Conservation (phyloP, 2,797 vertebrate species). For the Tarsius wallacei region DNA sequence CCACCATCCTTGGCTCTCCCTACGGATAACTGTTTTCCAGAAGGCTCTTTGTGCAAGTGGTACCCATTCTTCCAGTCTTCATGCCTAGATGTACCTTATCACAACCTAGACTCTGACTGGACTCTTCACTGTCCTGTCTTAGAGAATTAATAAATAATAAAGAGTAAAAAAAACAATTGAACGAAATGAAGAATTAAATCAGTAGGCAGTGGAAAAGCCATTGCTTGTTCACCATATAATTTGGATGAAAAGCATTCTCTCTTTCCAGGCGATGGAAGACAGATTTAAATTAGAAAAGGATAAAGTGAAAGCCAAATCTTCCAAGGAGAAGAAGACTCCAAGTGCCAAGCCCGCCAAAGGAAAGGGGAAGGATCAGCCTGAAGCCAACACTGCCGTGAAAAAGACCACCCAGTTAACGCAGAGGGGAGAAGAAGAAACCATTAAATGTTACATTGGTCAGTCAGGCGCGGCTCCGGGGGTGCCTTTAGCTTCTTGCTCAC, state of each 20-base stretch:
- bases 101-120: neutral
- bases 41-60: neutral
- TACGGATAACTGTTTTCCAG: neutral
- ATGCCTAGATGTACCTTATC: neutral
- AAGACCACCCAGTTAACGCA: slow-evolving; percentile 93
- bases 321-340: slow-evolving; percentile 89
- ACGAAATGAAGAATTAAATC: neutral
- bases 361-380: slow-evolving; percentile 90
- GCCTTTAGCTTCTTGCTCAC: neutral
- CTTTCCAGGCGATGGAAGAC: slow-evolving; percentile 89
- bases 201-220: neutral
- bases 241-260: slow-evolving; percentile 54
- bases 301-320: slow-evolving; percentile 80
- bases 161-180: neutral
- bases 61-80: neutral
- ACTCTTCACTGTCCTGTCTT: neutral
- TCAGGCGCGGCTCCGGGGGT: neutral
- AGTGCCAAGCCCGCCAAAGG: slow-evolving; percentile 84
- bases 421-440: slow-evolving; percentile 91
- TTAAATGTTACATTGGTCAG: slow-evolving; percentile 92
- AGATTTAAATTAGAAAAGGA: slow-evolving; percentile 80
- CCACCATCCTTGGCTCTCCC: neutral
- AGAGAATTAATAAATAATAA: neutral
- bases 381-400: slow-evolving; percentile 42
- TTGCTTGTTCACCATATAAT: neutral